Base-by-base conservation (phyloP, 2,888 invertebrate genomes). In the Lasiommata megera region DNA sequence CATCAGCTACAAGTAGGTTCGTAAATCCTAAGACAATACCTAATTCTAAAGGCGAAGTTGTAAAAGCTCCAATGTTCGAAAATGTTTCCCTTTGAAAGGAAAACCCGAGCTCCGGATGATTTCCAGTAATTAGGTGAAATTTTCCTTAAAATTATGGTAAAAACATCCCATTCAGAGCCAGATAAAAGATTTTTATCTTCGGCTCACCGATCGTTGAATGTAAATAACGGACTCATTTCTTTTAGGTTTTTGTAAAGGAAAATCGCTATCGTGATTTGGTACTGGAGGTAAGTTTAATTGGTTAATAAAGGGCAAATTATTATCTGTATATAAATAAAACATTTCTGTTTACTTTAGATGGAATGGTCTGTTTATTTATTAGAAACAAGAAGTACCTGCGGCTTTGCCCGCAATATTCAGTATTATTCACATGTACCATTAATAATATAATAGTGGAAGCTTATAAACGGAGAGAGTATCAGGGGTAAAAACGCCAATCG, bases 171-270 rank as follows among this genome's bases (percentile, higher is more conserved):
- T 86, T 87, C 73, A 84, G 66, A 66, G 68, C 61, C 64, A 74
- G 80, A 82, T 86, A 82, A 85, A 84, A 83, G 79, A 83, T 80
- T 77, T 76, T 80, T 81, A 78, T 79, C 73, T 77, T 67, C 67
- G 67, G 67, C 69, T 67, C 68, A 69, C 73, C 76, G 76, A 82
- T 80, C 79, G 79, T 79, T 73, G 76, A n/a, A 76, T 78, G 78
- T 83, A 84, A 87, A 86, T 84, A 84, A 82, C 71, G 70, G 76
- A 80, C 74, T 75, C 74, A 74, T 77, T 77, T 77, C 68, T 76
- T 72, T 71, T 66, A 63, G 71, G 59, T 63, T 68, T 74, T 80
- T 74, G 76, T 68, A 71, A 69, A 68, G 66, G 65, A 67, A 71
- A 74, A 73, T 66, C 66, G 64, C 60, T 67, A 61, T 58, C 58